phyloP scores from a whole-genome alignment of 2,888 invertebrate genomes.

The Crematogaster levior region DNA sequence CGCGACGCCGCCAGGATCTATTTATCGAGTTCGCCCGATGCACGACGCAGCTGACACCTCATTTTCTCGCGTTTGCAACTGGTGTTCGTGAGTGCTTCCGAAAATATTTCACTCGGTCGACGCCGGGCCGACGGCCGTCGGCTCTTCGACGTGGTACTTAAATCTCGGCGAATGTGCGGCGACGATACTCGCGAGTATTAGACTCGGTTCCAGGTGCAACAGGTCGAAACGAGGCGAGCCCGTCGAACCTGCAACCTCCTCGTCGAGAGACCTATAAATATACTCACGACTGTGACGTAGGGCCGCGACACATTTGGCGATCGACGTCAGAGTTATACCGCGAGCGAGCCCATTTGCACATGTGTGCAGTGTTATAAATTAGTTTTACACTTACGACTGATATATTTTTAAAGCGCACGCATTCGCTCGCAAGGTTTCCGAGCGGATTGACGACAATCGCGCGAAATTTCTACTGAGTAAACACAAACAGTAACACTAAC shows the following conservation, averaged over 20 bases:
- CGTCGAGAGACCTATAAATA: constrained; percentile 65
- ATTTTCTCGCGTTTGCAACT: constrained; percentile 38
- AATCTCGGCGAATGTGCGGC: not conserved
- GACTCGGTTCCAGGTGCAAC: constrained; percentile 35
- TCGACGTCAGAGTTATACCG: constrained; percentile 67
- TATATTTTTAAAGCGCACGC: constrained; percentile 34
- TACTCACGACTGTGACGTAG: constrained; percentile 63
- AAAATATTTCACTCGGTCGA: constrained; percentile 50
- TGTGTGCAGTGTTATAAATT: constrained; percentile 31
- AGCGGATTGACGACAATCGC: not conserved
- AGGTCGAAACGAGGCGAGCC: constrained; percentile 25
- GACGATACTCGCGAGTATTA: not conserved
- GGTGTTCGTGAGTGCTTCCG: constrained; percentile 34
- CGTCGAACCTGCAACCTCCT: constrained; percentile 17
- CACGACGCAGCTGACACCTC: constrained; percentile 50
- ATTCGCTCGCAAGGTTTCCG: not conserved
- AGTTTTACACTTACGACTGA: constrained; percentile 6
- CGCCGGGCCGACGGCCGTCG: constrained; percentile 9
- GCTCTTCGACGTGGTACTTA: constrained; percentile 7
- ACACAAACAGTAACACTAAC: too few relatives aligned
- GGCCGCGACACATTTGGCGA: constrained; percentile 55
- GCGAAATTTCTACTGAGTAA: not conserved
- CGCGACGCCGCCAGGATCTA: constrained; percentile 33
- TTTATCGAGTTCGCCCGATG: constrained; percentile 46
- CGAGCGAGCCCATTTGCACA: not conserved